A percentile compares a stretch with the other conserved stretches of the same genome.
Evolutionary conservation across 2,797 vertebrate species (phyloP).

Genomic region (Podarcis lilfordi): DNA sequence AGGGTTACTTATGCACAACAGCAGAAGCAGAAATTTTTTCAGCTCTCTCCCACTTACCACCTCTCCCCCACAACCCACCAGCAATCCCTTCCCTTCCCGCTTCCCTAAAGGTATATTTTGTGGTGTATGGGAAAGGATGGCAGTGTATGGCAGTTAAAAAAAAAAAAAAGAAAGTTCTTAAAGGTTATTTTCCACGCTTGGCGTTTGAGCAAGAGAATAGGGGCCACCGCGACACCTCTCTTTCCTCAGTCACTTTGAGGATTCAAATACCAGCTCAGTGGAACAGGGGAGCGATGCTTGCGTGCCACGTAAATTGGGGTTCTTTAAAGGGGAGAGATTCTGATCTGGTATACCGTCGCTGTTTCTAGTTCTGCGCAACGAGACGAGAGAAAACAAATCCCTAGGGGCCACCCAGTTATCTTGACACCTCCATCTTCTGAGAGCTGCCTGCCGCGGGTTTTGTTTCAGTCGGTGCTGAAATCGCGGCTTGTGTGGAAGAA

Average conservation of each 20-base stretch:
- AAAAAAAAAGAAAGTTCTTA: too few relatives aligned
- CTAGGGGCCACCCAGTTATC: background rate
- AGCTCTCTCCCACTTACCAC: background rate
- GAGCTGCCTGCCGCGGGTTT: background rate
- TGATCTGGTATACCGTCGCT: background rate
- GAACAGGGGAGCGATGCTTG: background rate
- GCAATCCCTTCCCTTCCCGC: too few relatives aligned
- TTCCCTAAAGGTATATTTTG: background rate
- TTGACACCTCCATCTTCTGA: background rate
- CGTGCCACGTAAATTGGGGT: background rate
- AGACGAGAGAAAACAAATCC: background rate
- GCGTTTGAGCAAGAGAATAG: background rate
- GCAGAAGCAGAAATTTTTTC: background rate
- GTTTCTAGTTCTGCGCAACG: background rate
- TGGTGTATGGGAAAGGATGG: too few relatives aligned
- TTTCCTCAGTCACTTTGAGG: background rate
- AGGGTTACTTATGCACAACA: background rate
- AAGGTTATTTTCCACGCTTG: too few relatives aligned
- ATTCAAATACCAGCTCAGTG: background rate
- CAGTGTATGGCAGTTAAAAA: background rate
- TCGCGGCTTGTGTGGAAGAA: background rate
- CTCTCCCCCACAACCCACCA: too few relatives aligned
- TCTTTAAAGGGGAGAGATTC: background rate
- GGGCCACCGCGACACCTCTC: fast-evolving
- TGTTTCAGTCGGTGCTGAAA: background rate